A percentile compares a stretch with the other conserved stretches of the same genome.
phyloP scores from a whole-genome alignment of 1,140 invertebrate genomes.

The Elymnias hypermnestra region DNA sequence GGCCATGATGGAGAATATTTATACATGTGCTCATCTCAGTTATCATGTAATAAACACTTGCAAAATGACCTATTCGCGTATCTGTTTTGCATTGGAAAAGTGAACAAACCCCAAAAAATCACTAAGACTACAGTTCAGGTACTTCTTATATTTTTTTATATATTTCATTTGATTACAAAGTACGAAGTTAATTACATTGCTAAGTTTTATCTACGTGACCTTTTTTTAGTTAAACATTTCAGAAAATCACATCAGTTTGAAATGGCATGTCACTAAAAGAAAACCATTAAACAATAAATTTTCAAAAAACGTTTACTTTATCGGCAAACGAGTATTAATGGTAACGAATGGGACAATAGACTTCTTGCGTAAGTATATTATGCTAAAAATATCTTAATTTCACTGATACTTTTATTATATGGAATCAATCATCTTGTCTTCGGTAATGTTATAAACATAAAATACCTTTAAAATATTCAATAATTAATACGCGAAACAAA shows the following conservation, averaged over 20 bases:
- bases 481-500: no score
- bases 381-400: no score
- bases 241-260: slow-evolving; percentile 26
- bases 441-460: no score
- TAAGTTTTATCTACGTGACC: no score
- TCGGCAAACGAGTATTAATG: slow-evolving; percentile 45
- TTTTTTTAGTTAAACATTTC: slow-evolving; percentile 32
- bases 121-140: slow-evolving; percentile 5
- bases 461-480: no score
- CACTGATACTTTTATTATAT: no score
- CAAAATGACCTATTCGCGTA: slow-evolving; percentile 68
- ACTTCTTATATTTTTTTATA: no score
- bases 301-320: slow-evolving; percentile 31
- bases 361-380: slow-evolving; percentile 32
- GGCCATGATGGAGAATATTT: neutral
- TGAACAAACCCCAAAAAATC: slow-evolving; percentile 72
- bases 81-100: slow-evolving; percentile 78
- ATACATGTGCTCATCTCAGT: slow-evolving; percentile 1
- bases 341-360: slow-evolving; percentile 34
- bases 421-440: no score
- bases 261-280: slow-evolving; percentile 32
- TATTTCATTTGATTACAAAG: no score
- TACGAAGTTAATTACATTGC: no score
- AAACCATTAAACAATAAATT: slow-evolving; percentile 18
- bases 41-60: slow-evolving; percentile 12